Percentiles rank a stretch among this genome's conserved stretches.
These are phyloP conservation scores for Saguinus midas DNA, from an alignment of 2,113 vertebrate species.

Conservation along the genomic window DNA sequence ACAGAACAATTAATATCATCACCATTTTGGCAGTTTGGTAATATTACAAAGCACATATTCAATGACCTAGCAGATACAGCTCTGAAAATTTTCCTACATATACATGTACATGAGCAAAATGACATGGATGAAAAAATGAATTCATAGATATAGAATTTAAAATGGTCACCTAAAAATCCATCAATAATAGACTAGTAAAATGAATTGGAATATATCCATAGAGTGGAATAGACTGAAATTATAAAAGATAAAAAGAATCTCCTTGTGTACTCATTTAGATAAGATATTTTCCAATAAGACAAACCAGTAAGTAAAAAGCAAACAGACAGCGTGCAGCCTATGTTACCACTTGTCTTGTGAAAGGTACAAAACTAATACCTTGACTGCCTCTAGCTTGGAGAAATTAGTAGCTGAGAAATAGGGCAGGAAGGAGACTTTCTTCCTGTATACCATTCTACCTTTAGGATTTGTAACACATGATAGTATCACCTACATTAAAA, in stretches of 20 bases:
- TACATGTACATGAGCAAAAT: neutral
- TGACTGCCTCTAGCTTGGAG: neutral
- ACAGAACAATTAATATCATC: neutral
- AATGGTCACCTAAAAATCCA: slow-evolving; percentile 7
- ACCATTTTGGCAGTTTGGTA: neutral
- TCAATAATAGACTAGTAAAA: neutral
- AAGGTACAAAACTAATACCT: neutral
- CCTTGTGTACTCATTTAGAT: neutral
- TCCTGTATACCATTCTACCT: neutral
- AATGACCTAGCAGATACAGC: neutral
- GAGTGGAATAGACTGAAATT: neutral
- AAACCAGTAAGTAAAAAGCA: neutral
- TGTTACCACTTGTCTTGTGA: neutral
- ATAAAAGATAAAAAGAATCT: neutral
- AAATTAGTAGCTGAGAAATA: neutral
- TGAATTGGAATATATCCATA: neutral
- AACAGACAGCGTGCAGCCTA: neutral
- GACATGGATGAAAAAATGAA: neutral
- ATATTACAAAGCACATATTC: neutral
- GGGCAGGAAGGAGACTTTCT: neutral
- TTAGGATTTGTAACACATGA: neutral
- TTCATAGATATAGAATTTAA: neutral
- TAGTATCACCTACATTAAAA: neutral
- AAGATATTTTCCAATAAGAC: neutral
- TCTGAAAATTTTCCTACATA: neutral